Conservation (phyloP, 2,888 invertebrate species). For the Lithosia quadra region DNA sequence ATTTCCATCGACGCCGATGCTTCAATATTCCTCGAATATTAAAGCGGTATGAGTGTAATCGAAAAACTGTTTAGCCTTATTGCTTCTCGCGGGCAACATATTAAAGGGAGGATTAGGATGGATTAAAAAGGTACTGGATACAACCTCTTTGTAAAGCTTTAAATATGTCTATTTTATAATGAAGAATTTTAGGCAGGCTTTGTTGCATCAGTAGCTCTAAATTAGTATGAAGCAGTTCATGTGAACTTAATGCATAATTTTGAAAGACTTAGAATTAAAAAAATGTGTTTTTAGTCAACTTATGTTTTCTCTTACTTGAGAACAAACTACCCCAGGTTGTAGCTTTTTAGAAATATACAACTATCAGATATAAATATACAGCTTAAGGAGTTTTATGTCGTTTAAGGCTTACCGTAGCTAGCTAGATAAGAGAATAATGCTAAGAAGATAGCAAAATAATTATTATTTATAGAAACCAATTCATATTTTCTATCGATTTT, state of each 20-base stretch:
- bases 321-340: background rate
- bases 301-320: background rate
- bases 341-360: no score
- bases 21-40: conserved; percentile 23
- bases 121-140: conserved; percentile 12
- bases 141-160: background rate
- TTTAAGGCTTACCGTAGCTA: no score
- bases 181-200: background rate
- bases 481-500: no score
- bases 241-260: background rate
- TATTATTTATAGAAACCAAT: no score
- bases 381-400: no score
- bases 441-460: no score
- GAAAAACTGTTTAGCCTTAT: conserved; percentile 18
- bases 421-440: no score
- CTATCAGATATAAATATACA: no score
- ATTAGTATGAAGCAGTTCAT: background rate
- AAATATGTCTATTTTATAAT: background rate
- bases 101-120: conserved; percentile 15
- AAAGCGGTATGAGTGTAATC: conserved; percentile 14
- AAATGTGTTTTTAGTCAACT: background rate
- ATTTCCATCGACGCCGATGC: conserved; percentile 13
- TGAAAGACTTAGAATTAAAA: background rate
- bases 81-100: conserved; percentile 13
- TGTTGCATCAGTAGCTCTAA: background rate